Conservation (phyloP, 2,113 vertebrate genomes). For the Dipodomys stephensi region DNA sequence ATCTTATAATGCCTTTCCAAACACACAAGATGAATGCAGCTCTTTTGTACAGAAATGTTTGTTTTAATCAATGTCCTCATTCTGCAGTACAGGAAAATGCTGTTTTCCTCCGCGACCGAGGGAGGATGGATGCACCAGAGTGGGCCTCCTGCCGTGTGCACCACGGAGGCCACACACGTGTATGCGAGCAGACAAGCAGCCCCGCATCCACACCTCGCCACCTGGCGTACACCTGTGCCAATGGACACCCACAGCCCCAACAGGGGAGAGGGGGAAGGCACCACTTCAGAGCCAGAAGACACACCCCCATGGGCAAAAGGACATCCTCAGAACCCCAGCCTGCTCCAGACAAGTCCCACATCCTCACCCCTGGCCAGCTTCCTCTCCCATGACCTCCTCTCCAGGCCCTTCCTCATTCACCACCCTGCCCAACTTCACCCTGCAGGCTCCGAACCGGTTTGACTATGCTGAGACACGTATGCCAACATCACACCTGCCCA, state of each 20-base stretch:
- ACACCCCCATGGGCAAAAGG: rapidly evolving
- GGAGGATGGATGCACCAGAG: neutral
- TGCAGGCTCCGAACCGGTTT: neutral
- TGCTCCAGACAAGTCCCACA: neutral
- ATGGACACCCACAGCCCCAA: neutral
- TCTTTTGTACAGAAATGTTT: neutral
- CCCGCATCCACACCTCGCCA: neutral
- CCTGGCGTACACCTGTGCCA: neutral
- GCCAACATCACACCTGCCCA: neutral
- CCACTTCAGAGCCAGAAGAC: neutral
- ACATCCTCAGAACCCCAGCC: neutral
- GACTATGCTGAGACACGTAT: neutral
- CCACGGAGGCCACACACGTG: neutral
- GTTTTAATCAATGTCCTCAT: neutral
- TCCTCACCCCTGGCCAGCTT: neutral
- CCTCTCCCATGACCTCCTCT: neutral
- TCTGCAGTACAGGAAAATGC: neutral
- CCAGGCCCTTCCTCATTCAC: neutral
- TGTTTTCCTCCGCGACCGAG: rapidly evolving
- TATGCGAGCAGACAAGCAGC: neutral
- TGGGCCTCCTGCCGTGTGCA: rapidly evolving
- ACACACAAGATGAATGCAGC: neutral
- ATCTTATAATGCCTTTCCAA: neutral
- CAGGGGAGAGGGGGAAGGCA: neutral
- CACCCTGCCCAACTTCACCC: neutral